phyloP scores from a whole-genome alignment of 1,140 invertebrate genomes.

The Drosophila sulfurigaster region DNA sequence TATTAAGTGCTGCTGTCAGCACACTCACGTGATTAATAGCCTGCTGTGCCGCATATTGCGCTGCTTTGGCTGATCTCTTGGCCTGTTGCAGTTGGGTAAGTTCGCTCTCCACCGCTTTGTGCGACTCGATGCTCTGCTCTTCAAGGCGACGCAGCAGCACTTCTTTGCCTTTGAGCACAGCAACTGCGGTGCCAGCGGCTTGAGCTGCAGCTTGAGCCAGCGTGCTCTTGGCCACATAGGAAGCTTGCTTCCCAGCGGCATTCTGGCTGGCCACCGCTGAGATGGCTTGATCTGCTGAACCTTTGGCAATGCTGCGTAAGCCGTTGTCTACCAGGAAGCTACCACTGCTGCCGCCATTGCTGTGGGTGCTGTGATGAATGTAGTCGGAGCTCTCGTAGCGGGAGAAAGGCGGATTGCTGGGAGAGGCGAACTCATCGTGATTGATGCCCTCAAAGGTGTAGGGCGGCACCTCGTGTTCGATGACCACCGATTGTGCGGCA shows the following conservation, averaged over 20 bases:
- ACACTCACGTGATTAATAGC: constrained; percentile 85
- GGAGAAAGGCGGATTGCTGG: constrained; percentile 18
- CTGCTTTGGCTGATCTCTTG: constrained; percentile 86
- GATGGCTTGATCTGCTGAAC: constrained; percentile 90
- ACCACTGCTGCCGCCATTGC: constrained; percentile 3
- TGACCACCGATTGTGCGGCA: constrained; percentile 37
- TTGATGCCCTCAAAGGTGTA: constrained; percentile 72
- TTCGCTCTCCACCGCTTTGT: constrained; percentile 86
- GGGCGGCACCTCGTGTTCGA: constrained; percentile 59
- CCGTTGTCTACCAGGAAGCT: constrained; percentile 80
- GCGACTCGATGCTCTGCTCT: constrained; percentile 86
- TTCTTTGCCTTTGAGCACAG: constrained; percentile 87
- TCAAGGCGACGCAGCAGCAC: constrained; percentile 86
- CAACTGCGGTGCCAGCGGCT: constrained; percentile 85
- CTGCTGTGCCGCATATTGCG: constrained; percentile 86
- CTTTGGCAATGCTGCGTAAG: constrained; percentile 86
- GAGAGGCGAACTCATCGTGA: constrained; percentile 63
- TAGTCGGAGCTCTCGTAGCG: constrained; percentile 62
- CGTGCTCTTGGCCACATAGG: constrained; percentile 86
- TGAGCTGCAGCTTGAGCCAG: constrained; percentile 86
- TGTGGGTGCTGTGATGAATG: constrained; percentile 29
- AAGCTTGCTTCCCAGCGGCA: constrained; percentile 86
- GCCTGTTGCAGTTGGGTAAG: constrained; percentile 86
- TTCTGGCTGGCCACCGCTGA: constrained; percentile 85
- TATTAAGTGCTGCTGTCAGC: constrained; percentile 86